Percentiles rank a stretch among this genome's conserved stretches.
Evolutionary conservation across 2,888 invertebrate genomes (phyloP).

Genomic region (Brachyptera risi): DNA sequence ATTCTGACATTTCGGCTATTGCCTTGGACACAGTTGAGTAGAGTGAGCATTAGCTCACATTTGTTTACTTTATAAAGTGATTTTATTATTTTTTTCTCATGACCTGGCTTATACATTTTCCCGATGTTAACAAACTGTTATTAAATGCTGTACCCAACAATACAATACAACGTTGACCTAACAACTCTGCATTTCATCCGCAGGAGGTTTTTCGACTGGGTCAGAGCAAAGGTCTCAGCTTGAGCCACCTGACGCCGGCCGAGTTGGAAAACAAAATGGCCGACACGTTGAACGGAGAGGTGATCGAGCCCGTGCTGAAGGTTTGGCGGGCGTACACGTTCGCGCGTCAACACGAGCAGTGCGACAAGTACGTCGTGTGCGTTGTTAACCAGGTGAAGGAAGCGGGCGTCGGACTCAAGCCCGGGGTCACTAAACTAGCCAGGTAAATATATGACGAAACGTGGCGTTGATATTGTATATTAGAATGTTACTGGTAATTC

Average conservation of each 20-base stretch:
- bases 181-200: no score
- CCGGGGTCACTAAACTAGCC: slow-evolving; percentile 65
- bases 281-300: slow-evolving; percentile 75
- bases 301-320: slow-evolving; percentile 76
- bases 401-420: slow-evolving; percentile 59
- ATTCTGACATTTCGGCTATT: no score
- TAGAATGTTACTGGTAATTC: no score
- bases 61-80: no score
- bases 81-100: no score
- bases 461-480: no score
- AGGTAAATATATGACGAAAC: slow-evolving; percentile 39
- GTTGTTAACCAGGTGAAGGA: slow-evolving; percentile 64
- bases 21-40: no score
- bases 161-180: no score
- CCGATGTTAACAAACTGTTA: no score
- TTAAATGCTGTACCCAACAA: no score
- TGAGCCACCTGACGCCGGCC: slow-evolving; percentile 62
- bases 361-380: slow-evolving; percentile 76
- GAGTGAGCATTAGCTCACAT: no score
- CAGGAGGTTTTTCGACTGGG: slow-evolving; percentile 69
- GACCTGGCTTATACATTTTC: no score
- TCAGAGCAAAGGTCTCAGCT: slow-evolving; percentile 60
- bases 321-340: slow-evolving; percentile 78
- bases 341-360: slow-evolving; percentile 62
- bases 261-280: slow-evolving; percentile 71